These are phyloP conservation scores for Helicorthomorpha holstii DNA, from an alignment of 1,140 invertebrate species.

Conservation along the genomic window DNA sequence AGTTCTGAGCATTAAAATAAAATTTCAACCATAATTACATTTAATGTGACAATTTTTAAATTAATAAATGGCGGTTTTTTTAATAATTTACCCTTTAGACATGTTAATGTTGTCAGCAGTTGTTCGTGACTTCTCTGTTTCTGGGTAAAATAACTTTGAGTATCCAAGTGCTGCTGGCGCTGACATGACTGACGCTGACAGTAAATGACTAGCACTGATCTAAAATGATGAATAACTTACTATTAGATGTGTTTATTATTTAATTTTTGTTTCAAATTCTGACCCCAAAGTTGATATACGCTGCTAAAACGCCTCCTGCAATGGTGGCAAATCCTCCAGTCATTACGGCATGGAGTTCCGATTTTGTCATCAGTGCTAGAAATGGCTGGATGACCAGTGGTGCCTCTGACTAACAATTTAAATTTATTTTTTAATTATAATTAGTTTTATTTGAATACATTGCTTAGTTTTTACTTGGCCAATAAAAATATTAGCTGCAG, in stretches of 20 bases:
- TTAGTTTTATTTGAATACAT: not conserved
- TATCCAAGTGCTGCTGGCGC: slow-evolving; percentile 4
- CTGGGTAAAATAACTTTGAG: slow-evolving; percentile 4
- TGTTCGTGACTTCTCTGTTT: slow-evolving; percentile 1
- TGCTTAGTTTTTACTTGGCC: slow-evolving; percentile 46
- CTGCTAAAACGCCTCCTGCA: slow-evolving; percentile 4
- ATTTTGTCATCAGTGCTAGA: slow-evolving; percentile 1
- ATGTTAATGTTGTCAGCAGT: slow-evolving; percentile 1
- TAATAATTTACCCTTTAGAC: slow-evolving; percentile 2
- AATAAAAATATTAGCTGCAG: slow-evolving; percentile 75
- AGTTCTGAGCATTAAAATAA: not conserved
- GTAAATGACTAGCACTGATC: slow-evolving; percentile 1
- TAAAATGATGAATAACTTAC: not conserved
- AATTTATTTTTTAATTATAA: not conserved
- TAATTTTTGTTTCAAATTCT: not conserved
- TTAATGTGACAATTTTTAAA: not conserved
- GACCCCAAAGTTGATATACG: slow-evolving; percentile 6
- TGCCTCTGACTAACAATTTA: slow-evolving; percentile 5
- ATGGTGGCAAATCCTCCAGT: slow-evolving; percentile 7
- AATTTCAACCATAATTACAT: not conserved
- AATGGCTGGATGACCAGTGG: slow-evolving; percentile 3
- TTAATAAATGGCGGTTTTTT: too few species aligned
- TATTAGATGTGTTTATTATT: not conserved
- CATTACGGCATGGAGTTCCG: slow-evolving; percentile 6
- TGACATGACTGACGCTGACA: slow-evolving; percentile 5